phyloP scores from a whole-genome alignment of 2,888 invertebrate species.

The Athrips mouffetella region DNA sequence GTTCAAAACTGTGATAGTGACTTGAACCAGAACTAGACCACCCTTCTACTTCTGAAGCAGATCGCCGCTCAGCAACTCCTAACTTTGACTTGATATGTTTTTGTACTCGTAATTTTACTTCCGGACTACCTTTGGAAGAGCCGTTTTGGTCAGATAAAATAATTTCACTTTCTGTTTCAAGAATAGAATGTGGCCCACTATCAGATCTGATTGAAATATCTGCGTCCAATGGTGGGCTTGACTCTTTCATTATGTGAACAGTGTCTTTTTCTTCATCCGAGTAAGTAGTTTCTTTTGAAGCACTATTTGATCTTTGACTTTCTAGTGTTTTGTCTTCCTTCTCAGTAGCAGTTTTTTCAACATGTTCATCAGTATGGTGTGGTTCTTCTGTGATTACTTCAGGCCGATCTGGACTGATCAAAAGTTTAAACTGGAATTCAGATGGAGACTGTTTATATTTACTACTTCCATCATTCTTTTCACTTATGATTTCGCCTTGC shows the following conservation, averaged over 20 bases:
- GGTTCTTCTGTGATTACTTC: conserved; percentile 80
- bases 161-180: conserved; percentile 72
- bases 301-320: conserved; percentile 63
- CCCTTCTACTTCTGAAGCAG: conserved; percentile 87
- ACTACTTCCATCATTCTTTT: conserved; percentile 80
- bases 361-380: conserved; percentile 63
- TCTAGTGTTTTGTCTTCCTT: conserved; percentile 41
- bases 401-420: conserved; percentile 74
- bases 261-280: conserved; percentile 78
- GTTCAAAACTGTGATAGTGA: conserved; percentile 92
- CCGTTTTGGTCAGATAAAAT: conserved; percentile 63
- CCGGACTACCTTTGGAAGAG: conserved; percentile 68
- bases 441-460: conserved; percentile 85
- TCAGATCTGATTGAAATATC: conserved; percentile 68
- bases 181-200: conserved; percentile 72
- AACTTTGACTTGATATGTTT: conserved; percentile 71
- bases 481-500: conserved; percentile 83
- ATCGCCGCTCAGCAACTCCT: conserved; percentile 81
- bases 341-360: conserved; percentile 38
- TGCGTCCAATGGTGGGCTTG: conserved; percentile 61
- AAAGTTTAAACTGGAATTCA: conserved; percentile 84
- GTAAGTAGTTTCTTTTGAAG: conserved; percentile 57
- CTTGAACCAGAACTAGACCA: conserved; percentile 94
- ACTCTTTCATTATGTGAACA: conserved; percentile 58
- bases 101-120: conserved; percentile 63